These are phyloP conservation scores for Torymus texanus DNA, from an alignment of 2,888 invertebrate species.

Conservation along the genomic window DNA sequence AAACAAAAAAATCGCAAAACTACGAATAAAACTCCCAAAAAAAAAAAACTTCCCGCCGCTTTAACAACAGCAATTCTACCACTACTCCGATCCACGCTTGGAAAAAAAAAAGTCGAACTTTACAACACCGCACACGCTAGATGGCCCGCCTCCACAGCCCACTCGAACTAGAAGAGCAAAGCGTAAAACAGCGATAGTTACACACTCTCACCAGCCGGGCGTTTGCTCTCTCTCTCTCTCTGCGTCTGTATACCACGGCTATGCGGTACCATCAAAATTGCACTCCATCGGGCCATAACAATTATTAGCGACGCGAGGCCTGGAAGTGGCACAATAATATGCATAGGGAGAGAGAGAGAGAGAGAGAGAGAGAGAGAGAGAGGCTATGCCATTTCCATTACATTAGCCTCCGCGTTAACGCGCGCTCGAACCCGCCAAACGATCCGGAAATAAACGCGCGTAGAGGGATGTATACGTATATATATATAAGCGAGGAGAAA, in stretches of 20 bases:
- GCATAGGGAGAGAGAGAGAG: slow-evolving; percentile 62
- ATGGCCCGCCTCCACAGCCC: no score
- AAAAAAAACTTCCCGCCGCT: no score
- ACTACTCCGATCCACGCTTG: no score
- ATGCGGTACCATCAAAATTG: slow-evolving; percentile 43
- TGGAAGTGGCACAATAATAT: slow-evolving; percentile 70
- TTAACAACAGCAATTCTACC: no score
- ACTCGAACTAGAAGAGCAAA: no score
- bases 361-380: slow-evolving; percentile 39
- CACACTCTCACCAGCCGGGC: slow-evolving; percentile 6
- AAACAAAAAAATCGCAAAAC: no score
- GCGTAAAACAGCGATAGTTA: slow-evolving; percentile 18
- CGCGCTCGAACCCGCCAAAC: slow-evolving; percentile 54
- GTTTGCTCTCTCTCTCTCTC: background rate
- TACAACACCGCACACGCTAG: no score
- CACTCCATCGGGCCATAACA: slow-evolving; percentile 68
- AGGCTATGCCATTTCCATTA: slow-evolving; percentile 69
- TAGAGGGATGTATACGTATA: no score
- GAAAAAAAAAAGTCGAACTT: no score
- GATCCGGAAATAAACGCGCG: slow-evolving; percentile 54
- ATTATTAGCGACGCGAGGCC: slow-evolving; percentile 68
- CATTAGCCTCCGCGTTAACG: slow-evolving; percentile 68
- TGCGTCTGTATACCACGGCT: background rate
- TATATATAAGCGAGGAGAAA: slow-evolving; percentile 30
- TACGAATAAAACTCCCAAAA: no score